A percentile compares a stretch with the other conserved stretches of the same genome.
Conservation (phyloP, 2,888 invertebrate genomes). For the Cistogaster globosa region DNA sequence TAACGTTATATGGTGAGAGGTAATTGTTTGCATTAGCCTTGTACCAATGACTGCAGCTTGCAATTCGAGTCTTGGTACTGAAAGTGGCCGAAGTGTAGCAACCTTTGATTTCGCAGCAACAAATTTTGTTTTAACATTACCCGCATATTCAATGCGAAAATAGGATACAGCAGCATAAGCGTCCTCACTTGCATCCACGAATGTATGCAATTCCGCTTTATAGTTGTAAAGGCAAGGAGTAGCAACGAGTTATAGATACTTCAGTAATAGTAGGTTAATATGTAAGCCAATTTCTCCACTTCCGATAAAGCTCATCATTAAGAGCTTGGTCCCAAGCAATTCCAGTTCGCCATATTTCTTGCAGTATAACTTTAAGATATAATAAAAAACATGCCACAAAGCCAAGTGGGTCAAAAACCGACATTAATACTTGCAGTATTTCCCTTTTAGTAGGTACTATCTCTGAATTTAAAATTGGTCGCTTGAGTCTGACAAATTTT, state of each 20-base stretch:
- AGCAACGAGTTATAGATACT: too few species aligned
- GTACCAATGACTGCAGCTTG: not conserved
- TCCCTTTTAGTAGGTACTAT: constrained; percentile 48
- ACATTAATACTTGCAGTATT: not conserved
- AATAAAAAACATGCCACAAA: constrained; percentile 37
- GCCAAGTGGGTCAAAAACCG: not conserved
- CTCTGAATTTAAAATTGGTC: constrained; percentile 10
- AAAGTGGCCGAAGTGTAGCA: constrained; percentile 2
- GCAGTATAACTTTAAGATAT: constrained; percentile 23
- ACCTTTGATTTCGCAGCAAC: too few species aligned
- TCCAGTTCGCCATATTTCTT: constrained; percentile 8
- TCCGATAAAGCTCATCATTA: not conserved
- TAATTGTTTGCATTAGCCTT: too few species aligned
- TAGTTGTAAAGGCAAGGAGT: too few species aligned
- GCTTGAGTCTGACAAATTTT: constrained; percentile 14
- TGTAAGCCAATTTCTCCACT: not conserved
- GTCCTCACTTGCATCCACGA: too few species aligned
- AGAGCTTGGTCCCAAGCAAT: constrained; percentile 31
- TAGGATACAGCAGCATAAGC: too few species aligned
- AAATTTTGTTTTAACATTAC: too few species aligned
- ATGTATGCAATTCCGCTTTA: too few species aligned
- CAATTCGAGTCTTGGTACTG: constrained; percentile 7
- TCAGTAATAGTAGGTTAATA: too few species aligned
- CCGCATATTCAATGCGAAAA: not conserved
- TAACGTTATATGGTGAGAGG: not conserved